These are phyloP conservation scores for Corythoichthys intestinalis DNA, from an alignment of 2,113 vertebrate species.

Conservation along the genomic window DNA sequence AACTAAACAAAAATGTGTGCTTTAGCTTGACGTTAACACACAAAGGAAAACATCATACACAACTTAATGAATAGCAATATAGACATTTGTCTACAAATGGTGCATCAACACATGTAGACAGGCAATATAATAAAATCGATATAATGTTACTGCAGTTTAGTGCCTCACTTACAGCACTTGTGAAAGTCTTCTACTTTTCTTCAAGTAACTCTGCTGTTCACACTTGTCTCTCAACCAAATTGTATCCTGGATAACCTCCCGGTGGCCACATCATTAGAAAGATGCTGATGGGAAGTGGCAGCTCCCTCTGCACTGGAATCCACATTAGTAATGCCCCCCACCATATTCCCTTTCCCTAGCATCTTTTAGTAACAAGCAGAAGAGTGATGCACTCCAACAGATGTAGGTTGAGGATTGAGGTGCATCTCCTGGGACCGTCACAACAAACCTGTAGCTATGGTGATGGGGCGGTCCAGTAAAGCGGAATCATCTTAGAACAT, in stretches of 20 bases:
- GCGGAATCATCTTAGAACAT: background rate
- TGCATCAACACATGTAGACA: too few species aligned
- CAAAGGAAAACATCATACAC: too few species aligned
- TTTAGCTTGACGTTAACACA: too few species aligned
- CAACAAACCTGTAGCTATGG: background rate
- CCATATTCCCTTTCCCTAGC: background rate
- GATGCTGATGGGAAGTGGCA: constrained; percentile 1
- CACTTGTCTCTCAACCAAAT: background rate
- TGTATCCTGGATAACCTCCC: constrained; percentile 1
- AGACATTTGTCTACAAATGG: too few species aligned
- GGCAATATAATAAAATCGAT: too few species aligned
- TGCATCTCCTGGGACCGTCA: background rate
- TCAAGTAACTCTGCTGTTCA: background rate
- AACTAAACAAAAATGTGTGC: too few species aligned
- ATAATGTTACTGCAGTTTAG: too few species aligned
- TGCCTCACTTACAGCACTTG: too few species aligned
- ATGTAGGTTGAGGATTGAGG: background rate
- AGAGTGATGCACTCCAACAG: background rate
- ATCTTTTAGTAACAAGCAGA: background rate
- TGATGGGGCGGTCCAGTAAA: background rate
- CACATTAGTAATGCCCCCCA: background rate
- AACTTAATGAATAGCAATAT: too few species aligned
- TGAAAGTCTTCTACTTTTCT: background rate
- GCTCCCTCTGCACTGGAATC: constrained; percentile 1
- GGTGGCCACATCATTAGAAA: background rate